phyloP scores from a whole-genome alignment of 2,113 vertebrate species.

The Theristicus caerulescens region DNA sequence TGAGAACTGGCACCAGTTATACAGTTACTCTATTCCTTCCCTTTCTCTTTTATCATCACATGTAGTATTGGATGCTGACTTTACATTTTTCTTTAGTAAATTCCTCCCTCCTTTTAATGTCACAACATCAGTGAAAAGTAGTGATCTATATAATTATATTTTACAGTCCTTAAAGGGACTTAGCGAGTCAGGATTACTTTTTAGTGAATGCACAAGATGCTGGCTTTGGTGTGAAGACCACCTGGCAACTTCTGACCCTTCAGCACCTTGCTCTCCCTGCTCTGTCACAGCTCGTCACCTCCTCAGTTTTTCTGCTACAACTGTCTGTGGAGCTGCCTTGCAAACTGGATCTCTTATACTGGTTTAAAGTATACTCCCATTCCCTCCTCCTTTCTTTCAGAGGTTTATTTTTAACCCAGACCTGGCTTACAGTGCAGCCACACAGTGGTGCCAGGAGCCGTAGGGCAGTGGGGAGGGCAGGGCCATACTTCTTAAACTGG shows the following conservation, averaged over 20 bases:
- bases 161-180: background rate
- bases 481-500: background rate
- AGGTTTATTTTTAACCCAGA: background rate
- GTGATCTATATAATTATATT: background rate
- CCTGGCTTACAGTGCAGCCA: background rate
- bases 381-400: background rate
- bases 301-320: background rate
- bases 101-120: background rate
- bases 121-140: background rate
- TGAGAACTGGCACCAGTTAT: background rate
- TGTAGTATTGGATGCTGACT: background rate
- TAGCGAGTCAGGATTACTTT: background rate
- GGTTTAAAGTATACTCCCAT: background rate
- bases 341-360: background rate
- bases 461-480: background rate
- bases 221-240: background rate
- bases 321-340: background rate
- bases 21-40: background rate
- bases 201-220: background rate
- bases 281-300: background rate
- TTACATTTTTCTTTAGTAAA: background rate
- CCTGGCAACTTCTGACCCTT: background rate
- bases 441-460: background rate
- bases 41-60: background rate
- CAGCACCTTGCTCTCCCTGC: rapidly evolving